Conservation (phyloP, 2,113 vertebrate species). For the Lynx canadensis region DNA sequence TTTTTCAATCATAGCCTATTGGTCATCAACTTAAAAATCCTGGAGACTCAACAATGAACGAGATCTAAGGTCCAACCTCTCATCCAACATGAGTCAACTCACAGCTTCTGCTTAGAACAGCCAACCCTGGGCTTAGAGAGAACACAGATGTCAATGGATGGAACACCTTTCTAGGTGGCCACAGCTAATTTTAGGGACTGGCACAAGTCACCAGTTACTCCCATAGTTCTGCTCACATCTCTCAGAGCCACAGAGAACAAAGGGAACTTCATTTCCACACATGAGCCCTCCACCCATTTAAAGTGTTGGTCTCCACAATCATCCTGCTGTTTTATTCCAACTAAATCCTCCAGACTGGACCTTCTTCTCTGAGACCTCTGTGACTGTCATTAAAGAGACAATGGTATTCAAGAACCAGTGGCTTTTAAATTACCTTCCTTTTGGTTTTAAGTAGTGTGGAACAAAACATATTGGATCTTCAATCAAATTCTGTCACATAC, state of each 20-base stretch:
- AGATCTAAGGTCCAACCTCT: neutral
- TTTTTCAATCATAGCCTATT: neutral
- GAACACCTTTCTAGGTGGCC: neutral
- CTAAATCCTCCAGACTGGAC: neutral
- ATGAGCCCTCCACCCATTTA: neutral
- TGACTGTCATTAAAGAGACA: slow-evolving; percentile 27
- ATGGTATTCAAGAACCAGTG: slow-evolving; percentile 33
- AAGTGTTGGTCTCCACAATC: neutral
- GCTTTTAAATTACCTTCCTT: slow-evolving; percentile 33
- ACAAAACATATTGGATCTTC: slow-evolving; percentile 34
- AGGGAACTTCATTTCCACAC: neutral
- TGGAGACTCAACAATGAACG: neutral
- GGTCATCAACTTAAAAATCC: neutral
- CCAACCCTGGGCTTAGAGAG: neutral
- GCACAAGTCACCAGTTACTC: neutral
- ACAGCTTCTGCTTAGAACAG: neutral
- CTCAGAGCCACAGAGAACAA: neutral
- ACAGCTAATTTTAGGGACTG: neutral
- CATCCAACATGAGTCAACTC: neutral
- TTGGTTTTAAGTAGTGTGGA: neutral
- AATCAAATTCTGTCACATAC: slow-evolving; percentile 31
- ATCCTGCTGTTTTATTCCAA: neutral
- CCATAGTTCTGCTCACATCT: neutral
- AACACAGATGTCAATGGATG: neutral
- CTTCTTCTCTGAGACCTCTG: neutral